Evolutionary conservation across 2,888 invertebrate genomes (phyloP), one percentile per base, ranked within the genome.

Genomic region (Glaucopsyche alexis): DNA sequence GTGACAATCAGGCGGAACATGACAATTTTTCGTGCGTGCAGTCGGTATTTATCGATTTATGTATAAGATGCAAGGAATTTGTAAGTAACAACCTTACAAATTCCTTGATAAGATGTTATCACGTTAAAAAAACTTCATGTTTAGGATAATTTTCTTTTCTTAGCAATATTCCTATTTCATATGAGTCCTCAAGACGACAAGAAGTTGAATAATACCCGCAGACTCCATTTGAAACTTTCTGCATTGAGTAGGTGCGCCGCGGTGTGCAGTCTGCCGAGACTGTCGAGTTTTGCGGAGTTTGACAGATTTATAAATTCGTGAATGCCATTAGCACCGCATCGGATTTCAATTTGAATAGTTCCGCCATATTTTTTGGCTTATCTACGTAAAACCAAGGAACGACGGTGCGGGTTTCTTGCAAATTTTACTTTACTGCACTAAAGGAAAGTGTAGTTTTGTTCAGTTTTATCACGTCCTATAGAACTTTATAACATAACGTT

Each of bases 231-330:
- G 71, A 64, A 75, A 75, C 67, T 75, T 77, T 75, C 49, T 71
- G 71, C 74, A 76, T 74, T 75, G 77, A 76, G 74, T 75, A 73
- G 74, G 75, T 75, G 75, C 73, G 71, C 69, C 69, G 71, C 72
- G 64, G 60, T 60, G 60, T 60, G 60, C 71, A 64, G 64, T 64
- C 71, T 55, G 29, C 73, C 71, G 40, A 71, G 60, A 45, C 71
- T 60, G n/a, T 71, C 19, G 73, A 71, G 73, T 71, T 71, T 66
- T 29, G 60, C 64, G 73, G 76, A 77, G 72, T 77, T 77, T 77
- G 77, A 77, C 77, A 77, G 77, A 76, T 77, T 77, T 75, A 77
- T 76, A 77, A 77, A 77, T 76, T 74, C 71, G 72, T 64, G 76
- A 77, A 77, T 67, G 72, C 50, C 64, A 75, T 69, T 69, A 69